Base-by-base conservation (phyloP, 2,888 invertebrate genomes). In the Tinea trinotella region DNA sequence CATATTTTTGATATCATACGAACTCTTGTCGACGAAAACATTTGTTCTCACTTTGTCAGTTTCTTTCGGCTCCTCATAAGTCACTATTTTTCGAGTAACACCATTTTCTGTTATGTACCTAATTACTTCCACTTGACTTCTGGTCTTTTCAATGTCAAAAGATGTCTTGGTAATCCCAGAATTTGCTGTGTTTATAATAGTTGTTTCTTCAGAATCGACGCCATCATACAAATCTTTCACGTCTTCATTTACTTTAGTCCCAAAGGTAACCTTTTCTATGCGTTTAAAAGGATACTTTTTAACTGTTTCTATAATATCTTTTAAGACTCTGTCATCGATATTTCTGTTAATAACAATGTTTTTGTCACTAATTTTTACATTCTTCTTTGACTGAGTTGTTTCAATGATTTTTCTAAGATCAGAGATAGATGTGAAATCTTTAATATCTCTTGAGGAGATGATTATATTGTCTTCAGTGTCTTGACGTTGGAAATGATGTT, bases 161-260 rank as follows among this genome's bases (percentile, higher is more conserved):
- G 85, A 71, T 56, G 84, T 83, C 60, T 76, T 85, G 10, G 74
- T 77, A 6, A 78, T 65, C 57, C 76, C 85, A 17, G 76, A 78
- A 53, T 68, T 76, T 54, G 70, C 73, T 24, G 76, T 73, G 50
- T 69, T 74, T 40, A 83, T 55, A 44, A 81, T 66, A 49, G 76
- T 82, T 3, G 74, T 76, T 61, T 84, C 73, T 65, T 84, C 76
- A 34, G 78, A 71, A 57, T 85, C 85, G 30, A 77, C 61, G 15
- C 85, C 84, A 68, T 85, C 85, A 54, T 84, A 84, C 10, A 85
- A 67, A 63, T 85, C 88, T 70, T 88, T 90, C 12, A 90, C 87
- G 61, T 89, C 88, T 62, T 89, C 81, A 58, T 89, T 88, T 57
- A 89, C 80, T 70, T 86, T 89, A 53, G 86, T 81, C 49, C 89